phyloP scores from a whole-genome alignment of 2,113 vertebrate species.

The Paedocypris sp. region DNA sequence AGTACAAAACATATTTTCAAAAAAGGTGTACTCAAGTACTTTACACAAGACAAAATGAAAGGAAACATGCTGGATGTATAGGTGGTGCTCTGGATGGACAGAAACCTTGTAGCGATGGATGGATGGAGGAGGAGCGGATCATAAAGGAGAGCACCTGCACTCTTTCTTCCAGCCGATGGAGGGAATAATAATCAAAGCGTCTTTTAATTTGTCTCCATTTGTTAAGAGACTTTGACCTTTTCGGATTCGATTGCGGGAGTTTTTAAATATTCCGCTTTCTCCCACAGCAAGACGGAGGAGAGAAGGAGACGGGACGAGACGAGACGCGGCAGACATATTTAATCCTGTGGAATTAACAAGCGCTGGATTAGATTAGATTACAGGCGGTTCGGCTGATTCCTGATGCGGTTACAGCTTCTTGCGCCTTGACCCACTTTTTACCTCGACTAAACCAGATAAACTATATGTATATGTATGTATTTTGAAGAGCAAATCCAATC shows the following conservation, averaged over 20 bases:
- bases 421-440: slow-evolving; percentile 82
- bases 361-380: slow-evolving; percentile 86
- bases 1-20: too few relatives aligned
- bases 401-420: slow-evolving; percentile 98
- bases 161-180: slow-evolving; percentile 16
- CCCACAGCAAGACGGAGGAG: slow-evolving; percentile 59
- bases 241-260: slow-evolving; percentile 82
- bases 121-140: too few relatives aligned
- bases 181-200: slow-evolving; percentile 26
- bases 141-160: too few relatives aligned
- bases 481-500: slow-evolving; percentile 91
- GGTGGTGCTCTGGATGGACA: too few relatives aligned
- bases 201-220: slow-evolving; percentile 61
- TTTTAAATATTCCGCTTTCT: slow-evolving; percentile 80
- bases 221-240: slow-evolving; percentile 82
- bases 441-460: slow-evolving; percentile 91
- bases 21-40: too few relatives aligned
- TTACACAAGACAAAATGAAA: too few relatives aligned
- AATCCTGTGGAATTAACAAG: slow-evolving; percentile 92
- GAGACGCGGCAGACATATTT: slow-evolving; percentile 77
- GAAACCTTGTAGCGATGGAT: too few relatives aligned
- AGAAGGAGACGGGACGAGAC: slow-evolving; percentile 54
- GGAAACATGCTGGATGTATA: too few relatives aligned
- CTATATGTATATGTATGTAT: slow-evolving; percentile 99
- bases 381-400: slow-evolving; percentile 82